A percentile compares a stretch with the other conserved stretches of the same genome.
These are phyloP conservation scores for Eleginops maclovinus DNA, from an alignment of 2,113 vertebrate genomes.

Conservation along the genomic window DNA sequence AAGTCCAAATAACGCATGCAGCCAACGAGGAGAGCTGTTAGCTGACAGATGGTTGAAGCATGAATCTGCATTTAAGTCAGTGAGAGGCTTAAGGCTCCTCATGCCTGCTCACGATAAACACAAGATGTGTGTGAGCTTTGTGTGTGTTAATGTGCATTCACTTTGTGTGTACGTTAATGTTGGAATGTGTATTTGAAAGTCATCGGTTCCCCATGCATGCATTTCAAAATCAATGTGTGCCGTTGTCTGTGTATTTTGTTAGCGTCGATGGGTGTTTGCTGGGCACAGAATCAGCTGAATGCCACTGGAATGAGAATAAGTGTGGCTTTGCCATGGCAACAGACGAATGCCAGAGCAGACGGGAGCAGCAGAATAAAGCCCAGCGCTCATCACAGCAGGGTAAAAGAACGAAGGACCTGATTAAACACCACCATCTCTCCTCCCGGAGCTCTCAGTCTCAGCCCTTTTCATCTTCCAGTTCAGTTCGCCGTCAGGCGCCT, in stretches of 20 bases:
- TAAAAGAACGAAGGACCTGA: constrained; percentile 57
- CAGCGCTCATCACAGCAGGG: constrained; percentile 67
- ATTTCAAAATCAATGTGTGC: constrained; percentile 14
- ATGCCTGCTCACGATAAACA: constrained; percentile 57
- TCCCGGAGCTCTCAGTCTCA: too few relatives aligned
- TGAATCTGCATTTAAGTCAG: constrained; percentile 69
- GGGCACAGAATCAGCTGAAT: constrained; percentile 67
- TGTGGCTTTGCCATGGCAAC: constrained; percentile 76
- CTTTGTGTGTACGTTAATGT: neutral
- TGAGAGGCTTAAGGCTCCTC: constrained; percentile 41
- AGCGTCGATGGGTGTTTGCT: constrained; percentile 50
- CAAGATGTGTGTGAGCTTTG: constrained; percentile 10
- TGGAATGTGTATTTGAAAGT: constrained; percentile 11
- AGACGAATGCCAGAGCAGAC: constrained; percentile 68
- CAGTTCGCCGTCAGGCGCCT: constrained; percentile 34
- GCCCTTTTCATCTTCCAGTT: constrained; percentile 59
- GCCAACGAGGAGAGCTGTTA: constrained; percentile 57
- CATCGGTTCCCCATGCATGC: constrained; percentile 3
- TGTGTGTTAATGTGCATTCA: constrained; percentile 21
- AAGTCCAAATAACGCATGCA: constrained; percentile 53
- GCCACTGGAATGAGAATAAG: constrained; percentile 73
- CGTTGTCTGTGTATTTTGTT: constrained; percentile 16
- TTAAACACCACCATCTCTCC: constrained; percentile 64
- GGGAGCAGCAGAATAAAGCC: constrained; percentile 57
- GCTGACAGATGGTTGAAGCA: constrained; percentile 70